Evolutionary conservation across 2,888 invertebrate species (phyloP).

Genomic region (Fabriciana adippe): DNA sequence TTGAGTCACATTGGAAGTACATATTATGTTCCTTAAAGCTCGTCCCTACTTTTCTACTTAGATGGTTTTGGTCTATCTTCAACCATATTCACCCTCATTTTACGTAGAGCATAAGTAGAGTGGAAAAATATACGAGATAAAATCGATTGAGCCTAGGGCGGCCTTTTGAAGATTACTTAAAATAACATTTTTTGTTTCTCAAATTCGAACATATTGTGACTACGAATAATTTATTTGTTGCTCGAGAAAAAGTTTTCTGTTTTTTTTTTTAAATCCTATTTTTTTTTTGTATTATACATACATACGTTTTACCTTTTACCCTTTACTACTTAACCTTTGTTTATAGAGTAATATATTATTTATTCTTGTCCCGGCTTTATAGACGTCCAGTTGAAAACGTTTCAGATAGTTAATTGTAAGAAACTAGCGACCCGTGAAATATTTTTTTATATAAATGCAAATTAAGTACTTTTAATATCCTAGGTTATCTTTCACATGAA

Average conservation of each 20-base stretch:
- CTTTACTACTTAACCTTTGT: no score
- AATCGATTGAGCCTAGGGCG: conserved; percentile 5
- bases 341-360: no score
- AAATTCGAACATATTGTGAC: background rate
- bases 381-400: no score
- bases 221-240: conserved; percentile 4
- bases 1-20: background rate
- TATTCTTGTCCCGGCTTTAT: no score
- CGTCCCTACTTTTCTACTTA: conserved; percentile 21
- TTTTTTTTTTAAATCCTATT: no score
- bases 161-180: conserved; percentile 6
- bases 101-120: conserved; percentile 6
- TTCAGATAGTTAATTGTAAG: no score
- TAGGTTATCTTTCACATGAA: no score
- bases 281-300: no score
- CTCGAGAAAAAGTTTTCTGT: background rate
- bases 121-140: conserved; percentile 18
- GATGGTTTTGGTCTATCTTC: conserved; percentile 18
- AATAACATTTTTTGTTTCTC: conserved; percentile 8
- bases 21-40: background rate
- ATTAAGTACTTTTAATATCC: no score
- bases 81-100: conserved; percentile 14
- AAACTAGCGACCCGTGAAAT: no score
- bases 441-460: no score
- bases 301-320: no score